Conservation (phyloP, 1,140 invertebrate genomes). For the Drosophila nigromelanica region DNA sequence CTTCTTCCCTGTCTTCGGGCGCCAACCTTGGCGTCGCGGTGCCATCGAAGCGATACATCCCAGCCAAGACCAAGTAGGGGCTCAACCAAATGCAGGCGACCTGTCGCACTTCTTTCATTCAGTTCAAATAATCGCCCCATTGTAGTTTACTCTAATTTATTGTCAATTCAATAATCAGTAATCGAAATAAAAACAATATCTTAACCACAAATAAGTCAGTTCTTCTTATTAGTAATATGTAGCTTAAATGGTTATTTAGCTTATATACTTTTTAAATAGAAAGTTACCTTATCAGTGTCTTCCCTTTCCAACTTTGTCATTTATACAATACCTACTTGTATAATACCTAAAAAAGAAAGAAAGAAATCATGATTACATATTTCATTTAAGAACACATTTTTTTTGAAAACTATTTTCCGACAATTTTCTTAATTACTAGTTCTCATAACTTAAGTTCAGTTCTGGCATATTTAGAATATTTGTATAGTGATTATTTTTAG, state of each 20-base stretch:
- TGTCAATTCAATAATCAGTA: slow-evolving; percentile 40
- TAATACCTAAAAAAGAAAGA: too few species aligned
- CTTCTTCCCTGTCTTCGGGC: slow-evolving; percentile 31
- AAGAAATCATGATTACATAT: too few species aligned
- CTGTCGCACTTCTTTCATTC: slow-evolving; percentile 33
- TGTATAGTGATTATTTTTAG: too few species aligned
- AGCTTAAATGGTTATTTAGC: too few species aligned
- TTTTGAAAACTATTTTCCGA: too few species aligned
- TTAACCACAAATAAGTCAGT: slow-evolving; percentile 5
- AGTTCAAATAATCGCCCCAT: slow-evolving; percentile 20
- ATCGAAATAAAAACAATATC: slow-evolving; percentile 50
- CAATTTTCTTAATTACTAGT: too few species aligned
- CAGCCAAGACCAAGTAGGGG: slow-evolving; percentile 62
- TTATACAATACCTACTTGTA: too few species aligned
- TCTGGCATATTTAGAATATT: too few species aligned
- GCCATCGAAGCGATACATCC: slow-evolving; percentile 61
- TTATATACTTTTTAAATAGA: background rate
- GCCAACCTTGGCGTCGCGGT: slow-evolving; percentile 27
- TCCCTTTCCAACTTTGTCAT: too few species aligned
- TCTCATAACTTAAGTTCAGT: too few species aligned
- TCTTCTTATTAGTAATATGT: background rate
- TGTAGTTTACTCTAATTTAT: slow-evolving; percentile 71
- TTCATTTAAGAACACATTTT: too few species aligned
- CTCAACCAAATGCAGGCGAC: background rate
- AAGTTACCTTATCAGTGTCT: too few species aligned